A percentile compares a stretch with the other conserved stretches of the same genome.
phyloP scores from a whole-genome alignment of 2,888 invertebrate genomes.

The Epiblema foenella region DNA sequence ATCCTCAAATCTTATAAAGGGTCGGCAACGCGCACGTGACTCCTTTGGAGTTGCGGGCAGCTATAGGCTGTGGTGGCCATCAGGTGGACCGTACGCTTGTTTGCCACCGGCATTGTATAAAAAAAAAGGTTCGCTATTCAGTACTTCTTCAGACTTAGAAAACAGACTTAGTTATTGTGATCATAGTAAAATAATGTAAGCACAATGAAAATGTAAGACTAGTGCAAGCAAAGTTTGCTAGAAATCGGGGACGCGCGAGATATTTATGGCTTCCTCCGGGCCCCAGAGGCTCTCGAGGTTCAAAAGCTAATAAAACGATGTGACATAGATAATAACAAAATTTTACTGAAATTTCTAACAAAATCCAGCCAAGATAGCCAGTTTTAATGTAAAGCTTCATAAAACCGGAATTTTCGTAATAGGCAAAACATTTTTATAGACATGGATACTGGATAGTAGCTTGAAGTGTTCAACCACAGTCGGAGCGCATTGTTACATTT shows the following conservation, averaged over 20 bases:
- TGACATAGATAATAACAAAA: constrained; percentile 59
- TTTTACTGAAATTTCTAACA: constrained; percentile 43
- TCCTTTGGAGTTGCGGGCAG: too few relatives aligned
- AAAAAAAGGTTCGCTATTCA: not conserved
- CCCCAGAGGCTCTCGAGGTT: constrained; percentile 67
- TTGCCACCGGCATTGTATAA: too few relatives aligned
- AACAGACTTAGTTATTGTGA: constrained; percentile 50
- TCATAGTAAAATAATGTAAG: constrained; percentile 54
- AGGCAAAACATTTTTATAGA: constrained; percentile 11
- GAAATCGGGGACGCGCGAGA: constrained; percentile 71
- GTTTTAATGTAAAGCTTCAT: constrained; percentile 1
- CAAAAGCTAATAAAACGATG: constrained; percentile 75
- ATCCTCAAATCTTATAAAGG: too few relatives aligned
- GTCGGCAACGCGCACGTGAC: too few relatives aligned
- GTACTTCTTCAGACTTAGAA: not conserved
- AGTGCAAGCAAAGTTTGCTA: constrained; percentile 69
- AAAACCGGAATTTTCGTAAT: constrained; percentile 15
- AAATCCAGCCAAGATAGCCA: constrained; percentile 16
- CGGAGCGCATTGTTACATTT: constrained; percentile 13
- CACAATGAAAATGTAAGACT: constrained; percentile 55
- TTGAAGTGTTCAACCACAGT: constrained; percentile 23
- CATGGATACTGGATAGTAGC: constrained; percentile 3
- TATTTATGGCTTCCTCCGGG: constrained; percentile 75
- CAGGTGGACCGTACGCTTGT: too few relatives aligned
- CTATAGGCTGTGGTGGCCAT: too few relatives aligned